Conservation (phyloP, 92 coral and sea anemone genomes). For the Parazoanthus atlanticus region DNA sequence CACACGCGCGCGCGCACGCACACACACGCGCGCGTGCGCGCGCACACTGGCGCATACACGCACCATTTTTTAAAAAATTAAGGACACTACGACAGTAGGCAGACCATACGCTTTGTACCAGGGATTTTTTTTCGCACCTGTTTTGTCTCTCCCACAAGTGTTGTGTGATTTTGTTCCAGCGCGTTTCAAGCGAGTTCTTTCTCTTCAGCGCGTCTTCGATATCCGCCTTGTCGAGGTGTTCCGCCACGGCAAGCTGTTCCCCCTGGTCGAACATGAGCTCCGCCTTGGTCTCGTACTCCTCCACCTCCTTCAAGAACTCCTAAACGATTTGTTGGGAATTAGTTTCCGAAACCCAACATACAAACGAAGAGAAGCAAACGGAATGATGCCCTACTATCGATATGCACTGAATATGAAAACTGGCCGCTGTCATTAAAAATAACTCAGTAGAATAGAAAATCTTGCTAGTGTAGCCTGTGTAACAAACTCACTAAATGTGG, state of each 20-base stretch:
- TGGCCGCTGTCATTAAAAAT: background rate
- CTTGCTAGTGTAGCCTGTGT: background rate
- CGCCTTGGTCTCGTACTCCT: slow-evolving; percentile 10
- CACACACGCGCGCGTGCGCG: background rate
- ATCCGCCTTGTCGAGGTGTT: slow-evolving; percentile 5
- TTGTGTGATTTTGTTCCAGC: slow-evolving; percentile 30
- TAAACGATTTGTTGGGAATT: background rate
- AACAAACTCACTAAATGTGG: too few relatives aligned
- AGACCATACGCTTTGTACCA: background rate
- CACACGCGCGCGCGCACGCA: background rate
- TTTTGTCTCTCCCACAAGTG: slow-evolving; percentile 32
- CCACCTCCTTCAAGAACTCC: slow-evolving; percentile 33
- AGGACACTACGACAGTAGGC: background rate
- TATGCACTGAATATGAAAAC: background rate
- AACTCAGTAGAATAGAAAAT: background rate
- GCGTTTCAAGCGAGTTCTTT: slow-evolving; percentile 10
- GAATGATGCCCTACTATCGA: background rate
- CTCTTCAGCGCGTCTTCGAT: slow-evolving; percentile 11
- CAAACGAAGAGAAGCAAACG: background rate
- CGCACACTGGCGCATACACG: background rate
- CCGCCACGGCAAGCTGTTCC: slow-evolving; percentile 9
- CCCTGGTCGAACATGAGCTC: slow-evolving; percentile 26
- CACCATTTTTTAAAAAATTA: background rate
- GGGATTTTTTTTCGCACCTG: background rate
- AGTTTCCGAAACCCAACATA: background rate